Percentiles rank a stretch among this genome's conserved stretches.
These are phyloP conservation scores for Pelusios castaneus DNA, from an alignment of 2,113 vertebrate species.

Conservation along the genomic window DNA sequence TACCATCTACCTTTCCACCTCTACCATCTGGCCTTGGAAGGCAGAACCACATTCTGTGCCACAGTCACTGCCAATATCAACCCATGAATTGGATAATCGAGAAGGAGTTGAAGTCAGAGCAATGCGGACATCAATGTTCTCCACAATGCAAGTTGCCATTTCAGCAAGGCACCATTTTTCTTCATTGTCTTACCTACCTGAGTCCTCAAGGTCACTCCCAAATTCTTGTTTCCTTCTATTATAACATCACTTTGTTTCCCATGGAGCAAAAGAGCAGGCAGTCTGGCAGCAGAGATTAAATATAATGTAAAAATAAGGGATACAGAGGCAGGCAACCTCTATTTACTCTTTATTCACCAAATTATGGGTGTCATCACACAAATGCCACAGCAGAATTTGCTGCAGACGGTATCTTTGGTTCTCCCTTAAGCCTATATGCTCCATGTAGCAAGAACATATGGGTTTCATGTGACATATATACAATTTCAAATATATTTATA, in stretches of 20 bases:
- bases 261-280: fast-evolving
- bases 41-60: fast-evolving
- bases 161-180: background rate
- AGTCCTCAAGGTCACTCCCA: background rate
- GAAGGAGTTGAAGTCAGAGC: background rate
- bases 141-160: background rate
- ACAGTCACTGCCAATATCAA: background rate
- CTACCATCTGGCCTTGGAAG: background rate
- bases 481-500: constrained; percentile 2
- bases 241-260: background rate
- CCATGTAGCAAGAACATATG: background rate
- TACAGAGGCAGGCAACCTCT: background rate
- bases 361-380: background rate
- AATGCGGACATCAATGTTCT: background rate
- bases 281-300: background rate
- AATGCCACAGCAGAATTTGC: background rate
- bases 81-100: background rate
- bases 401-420: background rate
- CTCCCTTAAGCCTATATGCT: background rate
- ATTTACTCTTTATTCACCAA: background rate
- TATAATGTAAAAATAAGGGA: background rate
- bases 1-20: background rate
- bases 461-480: background rate
- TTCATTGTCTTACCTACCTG: background rate
- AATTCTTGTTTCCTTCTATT: background rate